Percentiles rank a stretch among this genome's conserved stretches.
Evolutionary conservation across 2,113 vertebrate genomes (phyloP).

Genomic region (Scomber scombrus): DNA sequence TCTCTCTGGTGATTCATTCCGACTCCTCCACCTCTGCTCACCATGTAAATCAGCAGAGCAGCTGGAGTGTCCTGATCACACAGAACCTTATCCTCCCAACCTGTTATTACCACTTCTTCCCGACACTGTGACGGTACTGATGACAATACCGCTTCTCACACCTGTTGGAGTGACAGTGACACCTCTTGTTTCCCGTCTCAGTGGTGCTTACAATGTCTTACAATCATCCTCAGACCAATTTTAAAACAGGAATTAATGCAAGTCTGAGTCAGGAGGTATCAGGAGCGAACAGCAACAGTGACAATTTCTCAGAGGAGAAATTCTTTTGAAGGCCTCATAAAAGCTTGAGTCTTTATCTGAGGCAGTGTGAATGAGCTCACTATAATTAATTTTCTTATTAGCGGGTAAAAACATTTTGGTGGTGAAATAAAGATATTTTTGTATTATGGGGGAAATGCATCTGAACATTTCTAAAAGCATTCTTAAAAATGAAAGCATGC

Average conservation of each 20-base stretch:
- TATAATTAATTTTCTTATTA: not conserved
- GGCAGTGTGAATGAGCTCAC: not conserved
- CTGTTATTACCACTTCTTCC: constrained; percentile 59
- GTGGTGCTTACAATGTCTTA: constrained; percentile 16
- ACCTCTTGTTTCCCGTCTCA: constrained; percentile 8
- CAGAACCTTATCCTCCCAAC: constrained; percentile 23
- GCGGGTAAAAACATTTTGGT: not conserved
- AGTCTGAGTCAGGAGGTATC: constrained; percentile 31
- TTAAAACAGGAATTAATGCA: constrained; percentile 14
- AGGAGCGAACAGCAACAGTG: constrained; percentile 14
- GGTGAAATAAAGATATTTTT: not conserved
- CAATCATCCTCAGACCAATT: constrained; percentile 34
- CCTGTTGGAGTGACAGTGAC: constrained; percentile 45
- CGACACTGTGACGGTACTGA: constrained; percentile 22
- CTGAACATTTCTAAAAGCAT: too few species aligned
- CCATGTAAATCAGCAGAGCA: constrained; percentile 60
- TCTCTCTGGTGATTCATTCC: constrained; percentile 67
- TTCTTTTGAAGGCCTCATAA: not conserved
- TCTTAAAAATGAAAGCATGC: too few species aligned
- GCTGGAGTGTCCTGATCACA: constrained; percentile 31
- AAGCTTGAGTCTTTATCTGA: not conserved
- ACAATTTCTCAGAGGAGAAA: not conserved
- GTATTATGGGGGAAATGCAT: too few species aligned
- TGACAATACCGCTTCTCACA: constrained; percentile 46
- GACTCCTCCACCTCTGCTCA: constrained; percentile 63